Evolutionary conservation across 1,140 invertebrate species (phyloP), one percentile per base, ranked within the genome.

Genomic region (Pantala flavescens): DNA sequence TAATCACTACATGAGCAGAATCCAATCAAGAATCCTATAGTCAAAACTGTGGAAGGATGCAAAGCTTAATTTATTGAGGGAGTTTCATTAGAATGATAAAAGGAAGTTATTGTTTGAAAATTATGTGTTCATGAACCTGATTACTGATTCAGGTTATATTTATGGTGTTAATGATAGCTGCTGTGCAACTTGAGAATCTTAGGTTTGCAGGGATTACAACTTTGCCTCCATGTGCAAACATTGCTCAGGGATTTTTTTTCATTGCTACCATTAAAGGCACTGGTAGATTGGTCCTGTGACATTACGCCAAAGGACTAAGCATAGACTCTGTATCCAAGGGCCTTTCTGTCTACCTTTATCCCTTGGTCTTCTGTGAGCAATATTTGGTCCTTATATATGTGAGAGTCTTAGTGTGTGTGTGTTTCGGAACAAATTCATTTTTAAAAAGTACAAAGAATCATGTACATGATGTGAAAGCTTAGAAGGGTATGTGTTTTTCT

Each of bases 81-180:
- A 63, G n/a, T 7, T 21, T 63, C 12, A 63, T 7, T 63, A 1
- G 12, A 5, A 63, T 14, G 5, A 19, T 3, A 5, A 11, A 21
- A 63, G n/a, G 49, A 14, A 16, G n/a, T 63, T 63, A 19, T 63
- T 63, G 16, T 19, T 16, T 63, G 49, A 12, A 36, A 36, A 36
- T 9, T 12, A 63, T 63, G 49, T 63, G 14, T 21, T 19, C n/a
- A 19, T 63, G 1, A 19, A 63, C 49, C 49, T 63, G 49, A 19
- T 63, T 63, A 63, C n/a, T 63, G 49, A 19, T 63, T 3, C 49
- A 63, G 49, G 49, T 19, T 63, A 63, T 63, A 63, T 14, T 19
- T 63, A 12, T 63, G 49, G 49, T 63, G n/a, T 63, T 63, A 63
- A 63, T 63, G 49, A 63, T 63, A 63, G 49, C 49, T 63, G 49